Conservation (phyloP, 2,888 invertebrate genomes). For the Parnassius smintheus region DNA sequence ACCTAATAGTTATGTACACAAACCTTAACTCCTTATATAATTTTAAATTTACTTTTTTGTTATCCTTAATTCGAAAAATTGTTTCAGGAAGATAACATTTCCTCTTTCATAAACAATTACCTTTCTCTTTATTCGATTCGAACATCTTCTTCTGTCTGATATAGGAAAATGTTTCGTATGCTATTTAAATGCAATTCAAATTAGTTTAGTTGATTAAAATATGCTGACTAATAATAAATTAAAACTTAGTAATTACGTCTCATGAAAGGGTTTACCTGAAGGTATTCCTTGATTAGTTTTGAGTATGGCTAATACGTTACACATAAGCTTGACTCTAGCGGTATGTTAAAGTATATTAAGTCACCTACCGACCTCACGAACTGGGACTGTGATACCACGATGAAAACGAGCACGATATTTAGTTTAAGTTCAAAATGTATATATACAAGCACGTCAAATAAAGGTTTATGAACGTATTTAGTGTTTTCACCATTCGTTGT, state of each 20-base stretch:
- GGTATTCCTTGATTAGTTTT: constrained; percentile 15
- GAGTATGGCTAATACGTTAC: constrained; percentile 14
- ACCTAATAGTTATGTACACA: constrained; percentile 5
- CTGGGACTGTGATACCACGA: constrained; percentile 72
- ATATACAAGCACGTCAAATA: constrained; percentile 61
- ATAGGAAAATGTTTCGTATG: background rate
- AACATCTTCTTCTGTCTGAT: too few relatives aligned
- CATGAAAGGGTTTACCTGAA: constrained; percentile 13
- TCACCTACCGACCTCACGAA: constrained; percentile 32
- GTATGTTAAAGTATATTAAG: constrained; percentile 11
- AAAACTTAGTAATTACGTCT: constrained; percentile 2
- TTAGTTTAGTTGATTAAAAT: constrained; percentile 3
- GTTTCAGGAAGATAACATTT: background rate
- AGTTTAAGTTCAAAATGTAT: constrained; percentile 49
- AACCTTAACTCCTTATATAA: constrained; percentile 1
- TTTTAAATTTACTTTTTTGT: background rate
- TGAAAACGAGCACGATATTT: constrained; percentile 55
- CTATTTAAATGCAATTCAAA: constrained; percentile 2
- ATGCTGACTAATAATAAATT: constrained; percentile 1
- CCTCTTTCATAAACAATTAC: background rate
- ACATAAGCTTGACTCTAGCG: constrained; percentile 21
- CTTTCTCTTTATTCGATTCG: background rate
- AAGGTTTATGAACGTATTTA: constrained; percentile 32
- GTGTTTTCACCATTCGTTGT: constrained; percentile 29
- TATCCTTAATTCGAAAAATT: background rate